Percentiles rank a stretch among this genome's conserved stretches.
These are phyloP conservation scores for Athripsodes cinereus DNA, from an alignment of 2,888 invertebrate genomes.

Conservation along the genomic window DNA sequence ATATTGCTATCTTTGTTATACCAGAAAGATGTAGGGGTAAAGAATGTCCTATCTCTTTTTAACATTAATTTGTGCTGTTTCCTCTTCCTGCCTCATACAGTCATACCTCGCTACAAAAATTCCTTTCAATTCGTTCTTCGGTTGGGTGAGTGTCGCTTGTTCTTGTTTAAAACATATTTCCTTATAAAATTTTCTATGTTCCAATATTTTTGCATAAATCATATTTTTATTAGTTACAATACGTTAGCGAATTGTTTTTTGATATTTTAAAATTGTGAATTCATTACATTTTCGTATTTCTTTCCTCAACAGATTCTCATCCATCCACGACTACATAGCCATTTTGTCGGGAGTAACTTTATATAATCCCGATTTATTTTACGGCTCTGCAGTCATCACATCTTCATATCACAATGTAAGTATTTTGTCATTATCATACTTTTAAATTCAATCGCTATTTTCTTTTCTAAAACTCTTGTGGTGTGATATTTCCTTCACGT, in stretches of 20 bases:
- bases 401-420: not conserved
- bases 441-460: too few relatives aligned
- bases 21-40: too few relatives aligned
- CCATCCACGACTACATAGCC: not conserved
- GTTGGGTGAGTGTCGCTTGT: not conserved
- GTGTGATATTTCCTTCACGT: too few relatives aligned
- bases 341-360: not conserved
- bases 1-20: too few relatives aligned
- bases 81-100: too few relatives aligned
- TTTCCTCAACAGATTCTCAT: not conserved
- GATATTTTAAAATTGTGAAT: not conserved
- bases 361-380: not conserved
- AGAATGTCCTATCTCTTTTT: too few relatives aligned
- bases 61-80: too few relatives aligned
- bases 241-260: too few relatives aligned
- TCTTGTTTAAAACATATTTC: not conserved
- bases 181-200: not conserved
- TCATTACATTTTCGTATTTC: not conserved
- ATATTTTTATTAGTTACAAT: too few relatives aligned
- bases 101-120: not conserved
- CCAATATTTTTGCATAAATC: too few relatives aligned
- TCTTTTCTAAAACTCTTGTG: too few relatives aligned
- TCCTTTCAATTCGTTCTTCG: not conserved
- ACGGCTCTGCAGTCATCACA: not conserved
- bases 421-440: not conserved